Evolutionary conservation across 2,797 vertebrate species (phyloP).

Genomic region (Gymnoscopelus braueri): DNA sequence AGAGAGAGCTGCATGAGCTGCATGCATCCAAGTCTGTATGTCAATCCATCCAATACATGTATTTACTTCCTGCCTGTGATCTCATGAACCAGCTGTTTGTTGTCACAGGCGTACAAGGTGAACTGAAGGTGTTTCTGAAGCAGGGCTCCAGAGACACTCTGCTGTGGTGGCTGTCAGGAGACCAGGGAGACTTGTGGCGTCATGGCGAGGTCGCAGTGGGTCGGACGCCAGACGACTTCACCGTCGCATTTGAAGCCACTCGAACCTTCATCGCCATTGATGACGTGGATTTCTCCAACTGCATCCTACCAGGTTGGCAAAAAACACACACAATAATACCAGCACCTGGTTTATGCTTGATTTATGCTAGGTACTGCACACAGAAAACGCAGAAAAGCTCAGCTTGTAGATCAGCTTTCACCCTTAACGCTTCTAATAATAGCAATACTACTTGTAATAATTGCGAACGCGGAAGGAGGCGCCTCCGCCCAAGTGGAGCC

Average conservation of each 20-base stretch:
- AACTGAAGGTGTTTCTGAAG: slow-evolving; percentile 68
- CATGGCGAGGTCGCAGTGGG: slow-evolving; percentile 63
- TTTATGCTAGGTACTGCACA: too few species aligned
- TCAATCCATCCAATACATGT: too few species aligned
- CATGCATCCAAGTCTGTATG: background rate
- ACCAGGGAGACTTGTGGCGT: slow-evolving; percentile 70
- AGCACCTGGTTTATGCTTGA: background rate
- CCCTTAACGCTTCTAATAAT: too few species aligned
- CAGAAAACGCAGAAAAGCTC: too few species aligned
- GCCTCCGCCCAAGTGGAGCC: too few species aligned
- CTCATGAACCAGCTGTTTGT: too few species aligned
- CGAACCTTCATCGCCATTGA: slow-evolving; percentile 76
- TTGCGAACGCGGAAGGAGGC: too few species aligned
- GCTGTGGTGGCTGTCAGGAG: slow-evolving; percentile 74
- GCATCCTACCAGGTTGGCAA: slow-evolving; percentile 75
- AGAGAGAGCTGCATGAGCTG: too few species aligned
- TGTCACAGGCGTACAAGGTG: slow-evolving; percentile 54
- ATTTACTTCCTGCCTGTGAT: background rate
- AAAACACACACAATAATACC: background rate
- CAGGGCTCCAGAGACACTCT: slow-evolving; percentile 61
- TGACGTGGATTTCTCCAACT: slow-evolving; percentile 76
- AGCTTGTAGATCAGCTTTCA: too few species aligned
- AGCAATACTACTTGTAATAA: too few species aligned
- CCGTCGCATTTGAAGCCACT: slow-evolving; percentile 74
- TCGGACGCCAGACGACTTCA: slow-evolving; percentile 71